These are phyloP conservation scores for Moxostoma hubbsi DNA, from an alignment of 2,797 vertebrate species.

Conservation along the genomic window DNA sequence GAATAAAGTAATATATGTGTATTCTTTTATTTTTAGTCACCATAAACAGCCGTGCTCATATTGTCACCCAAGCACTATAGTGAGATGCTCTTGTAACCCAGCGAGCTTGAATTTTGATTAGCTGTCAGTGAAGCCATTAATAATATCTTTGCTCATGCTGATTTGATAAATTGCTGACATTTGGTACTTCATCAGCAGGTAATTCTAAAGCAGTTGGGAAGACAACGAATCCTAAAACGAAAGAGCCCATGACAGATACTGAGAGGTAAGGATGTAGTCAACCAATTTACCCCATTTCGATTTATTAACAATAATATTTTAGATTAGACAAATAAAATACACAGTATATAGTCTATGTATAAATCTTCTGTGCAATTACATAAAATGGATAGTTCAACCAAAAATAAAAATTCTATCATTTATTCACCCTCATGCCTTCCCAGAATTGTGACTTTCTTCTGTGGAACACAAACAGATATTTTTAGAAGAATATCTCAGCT, in stretches of 20 bases:
- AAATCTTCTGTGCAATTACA: too few species aligned
- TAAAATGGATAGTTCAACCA: too few species aligned
- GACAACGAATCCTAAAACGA: conserved; percentile 42
- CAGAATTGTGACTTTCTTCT: too few species aligned
- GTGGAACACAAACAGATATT: too few species aligned
- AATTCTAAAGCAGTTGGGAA: conserved; percentile 53
- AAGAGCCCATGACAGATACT: conserved; percentile 55
- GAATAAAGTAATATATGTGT: not conserved
- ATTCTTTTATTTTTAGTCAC: not conserved
- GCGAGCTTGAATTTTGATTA: conserved; percentile 8
- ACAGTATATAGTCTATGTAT: too few species aligned
- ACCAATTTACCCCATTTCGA: not conserved
- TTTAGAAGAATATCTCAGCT: too few species aligned
- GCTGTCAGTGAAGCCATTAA: conserved; percentile 15
- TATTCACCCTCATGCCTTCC: too few species aligned
- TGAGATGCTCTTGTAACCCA: conserved; percentile 9
- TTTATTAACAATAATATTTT: not conserved
- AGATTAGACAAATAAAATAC: too few species aligned
- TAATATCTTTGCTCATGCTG: conserved; percentile 19
- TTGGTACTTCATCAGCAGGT: conserved; percentile 60
- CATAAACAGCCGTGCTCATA: conserved; percentile 10
- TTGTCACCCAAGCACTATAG: conserved; percentile 14
- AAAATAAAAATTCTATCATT: too few species aligned
- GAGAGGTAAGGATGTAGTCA: conserved; percentile 63
- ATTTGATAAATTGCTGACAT: conserved; percentile 53